Evolutionary conservation across 2,797 vertebrate species (phyloP).

Genomic region (Petrocephalus sullivani): DNA sequence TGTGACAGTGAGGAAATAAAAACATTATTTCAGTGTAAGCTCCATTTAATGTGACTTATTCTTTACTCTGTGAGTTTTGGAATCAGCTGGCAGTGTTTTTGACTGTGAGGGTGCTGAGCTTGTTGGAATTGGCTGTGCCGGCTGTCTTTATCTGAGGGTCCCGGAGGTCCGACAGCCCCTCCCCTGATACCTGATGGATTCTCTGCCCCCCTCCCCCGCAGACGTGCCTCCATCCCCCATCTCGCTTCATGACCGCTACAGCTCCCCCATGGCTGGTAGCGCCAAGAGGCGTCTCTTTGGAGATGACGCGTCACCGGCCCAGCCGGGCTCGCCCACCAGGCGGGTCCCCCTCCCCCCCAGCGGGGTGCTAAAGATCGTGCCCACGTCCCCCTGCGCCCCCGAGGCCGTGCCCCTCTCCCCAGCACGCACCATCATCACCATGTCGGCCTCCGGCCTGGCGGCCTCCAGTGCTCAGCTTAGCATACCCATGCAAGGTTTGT

Average conservation of each 20-base stretch:
- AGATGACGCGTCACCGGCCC: constrained; percentile 62
- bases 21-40: neutral
- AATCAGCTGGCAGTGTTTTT: neutral
- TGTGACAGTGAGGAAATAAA: neutral
- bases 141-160: neutral
- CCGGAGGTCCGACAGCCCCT: neutral
- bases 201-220: constrained; percentile 37
- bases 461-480: constrained; percentile 56
- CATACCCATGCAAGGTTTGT: constrained; percentile 74
- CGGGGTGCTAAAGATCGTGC: constrained; percentile 62
- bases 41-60: neutral
- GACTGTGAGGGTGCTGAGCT: neutral
- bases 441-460: constrained; percentile 45
- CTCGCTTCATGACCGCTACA: constrained; percentile 86
- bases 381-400: constrained; percentile 42
- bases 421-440: constrained; percentile 60
- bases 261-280: constrained; percentile 86
- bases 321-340: constrained; percentile 63
- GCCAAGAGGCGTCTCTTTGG: constrained; percentile 90
- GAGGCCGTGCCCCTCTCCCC: constrained; percentile 57
- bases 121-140: neutral
- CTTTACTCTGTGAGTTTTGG: neutral
- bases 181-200: neutral
- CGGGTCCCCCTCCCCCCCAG: constrained; percentile 60
- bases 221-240: constrained; percentile 80